Base-by-base conservation (phyloP, 2,888 invertebrate species). In the Labia minor region DNA sequence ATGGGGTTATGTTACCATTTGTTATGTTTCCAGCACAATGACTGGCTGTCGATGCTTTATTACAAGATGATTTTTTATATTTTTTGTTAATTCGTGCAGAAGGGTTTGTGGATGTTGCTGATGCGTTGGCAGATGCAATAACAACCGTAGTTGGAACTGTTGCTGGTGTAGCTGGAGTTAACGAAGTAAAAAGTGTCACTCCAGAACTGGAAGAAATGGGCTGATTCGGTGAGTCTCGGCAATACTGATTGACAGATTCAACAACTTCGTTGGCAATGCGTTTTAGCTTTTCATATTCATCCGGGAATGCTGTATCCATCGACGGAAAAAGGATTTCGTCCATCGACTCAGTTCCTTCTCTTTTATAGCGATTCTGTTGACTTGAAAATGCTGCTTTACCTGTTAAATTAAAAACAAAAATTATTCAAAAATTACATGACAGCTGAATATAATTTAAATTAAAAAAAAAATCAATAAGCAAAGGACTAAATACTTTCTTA, bases 201-300 rank as follows among this genome's bases (percentile, higher is more conserved):
- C 49, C 49, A 49, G 49, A 3, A 49, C 49, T 16, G 49, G 49
- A 49, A 8, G 49, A 16, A 8, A 49, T 11, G 21, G 64, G 62
- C 19, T 67, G 64, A 37, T 65, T 66, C 16, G 65, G 68, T 33
- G 37, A 68, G 1, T 65, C 61, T 64, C 66, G 63, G 66, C 73
- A 74, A 67, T 72, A 74, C 68, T 73, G 73, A 61, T 67, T 69
- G 73, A 88, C 86, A 0, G 87, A 86, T 74, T 89, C 88, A 0
- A 87, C 88, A 21, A 91, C 87, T 75, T 92, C 92, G 72, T 87
- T 87, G 33, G 90, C 89, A 78, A 92, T 90, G 73, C 89, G 82
- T 75, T 91, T 91, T 68, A 92, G 80, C 75, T 91, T 91, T 75
- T 92, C 92, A 74, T 89, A 91, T 74, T 92, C 92, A 71, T 89